These are phyloP conservation scores for Pipra filicauda DNA, from an alignment of 2,113 vertebrate genomes.

Conservation along the genomic window DNA sequence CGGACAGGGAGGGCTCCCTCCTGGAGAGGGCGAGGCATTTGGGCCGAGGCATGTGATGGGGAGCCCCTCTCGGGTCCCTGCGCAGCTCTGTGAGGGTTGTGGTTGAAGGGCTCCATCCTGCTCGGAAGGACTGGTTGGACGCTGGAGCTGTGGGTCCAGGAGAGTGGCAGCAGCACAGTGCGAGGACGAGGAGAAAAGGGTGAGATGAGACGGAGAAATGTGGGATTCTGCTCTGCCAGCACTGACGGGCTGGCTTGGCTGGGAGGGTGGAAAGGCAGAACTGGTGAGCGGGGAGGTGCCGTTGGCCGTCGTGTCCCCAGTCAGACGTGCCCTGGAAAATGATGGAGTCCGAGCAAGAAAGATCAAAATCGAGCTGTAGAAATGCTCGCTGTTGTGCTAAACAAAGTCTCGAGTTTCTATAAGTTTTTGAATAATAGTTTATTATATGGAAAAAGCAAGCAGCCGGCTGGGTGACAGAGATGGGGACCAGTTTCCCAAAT, in stretches of 20 bases:
- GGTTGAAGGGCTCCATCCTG: neutral
- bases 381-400: neutral
- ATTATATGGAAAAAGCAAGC: too few relatives aligned
- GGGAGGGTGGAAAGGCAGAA: neutral
- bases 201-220: neutral
- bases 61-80: too few relatives aligned
- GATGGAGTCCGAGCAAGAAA: neutral
- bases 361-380: neutral
- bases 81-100: fast-evolving
- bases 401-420: too few relatives aligned
- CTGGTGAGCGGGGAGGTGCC: neutral
- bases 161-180: neutral
- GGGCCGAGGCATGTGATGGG: fast-evolving
- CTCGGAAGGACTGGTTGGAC: fast-evolving
- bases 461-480: too few relatives aligned
- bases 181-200: neutral
- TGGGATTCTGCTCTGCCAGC: neutral
- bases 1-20: neutral
- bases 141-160: neutral
- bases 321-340: neutral
- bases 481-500: too few relatives aligned
- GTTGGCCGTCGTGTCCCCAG: neutral
- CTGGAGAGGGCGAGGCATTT: fast-evolving
- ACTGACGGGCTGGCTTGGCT: neutral
- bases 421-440: too few relatives aligned